These are phyloP conservation scores for Steinernema carpocapsae DNA, from an alignment of 2,888 invertebrate genomes.

Conservation along the genomic window DNA sequence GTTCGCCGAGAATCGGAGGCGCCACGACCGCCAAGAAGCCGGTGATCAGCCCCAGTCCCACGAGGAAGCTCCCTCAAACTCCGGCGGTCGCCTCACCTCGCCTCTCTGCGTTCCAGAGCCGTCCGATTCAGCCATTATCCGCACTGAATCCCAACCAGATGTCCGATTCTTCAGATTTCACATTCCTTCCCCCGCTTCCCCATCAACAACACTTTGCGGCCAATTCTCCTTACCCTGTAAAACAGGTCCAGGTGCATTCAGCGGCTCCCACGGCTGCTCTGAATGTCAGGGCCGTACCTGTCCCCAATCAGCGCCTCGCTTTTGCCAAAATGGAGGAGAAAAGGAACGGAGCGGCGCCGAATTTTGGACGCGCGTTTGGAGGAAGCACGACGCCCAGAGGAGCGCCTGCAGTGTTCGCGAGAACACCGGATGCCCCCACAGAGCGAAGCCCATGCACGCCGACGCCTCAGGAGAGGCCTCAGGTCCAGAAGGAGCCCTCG, in stretches of 20 bases:
- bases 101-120: not conserved
- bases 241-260: conserved; percentile 58
- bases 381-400: not conserved
- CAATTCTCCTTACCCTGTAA: not conserved
- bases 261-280: conserved; percentile 41
- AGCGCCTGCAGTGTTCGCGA: not conserved
- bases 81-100: not conserved
- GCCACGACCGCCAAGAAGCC: not conserved
- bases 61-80: not conserved
- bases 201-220: conserved; percentile 40
- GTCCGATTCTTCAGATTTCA: conserved; percentile 67
- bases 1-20: conserved; percentile 6
- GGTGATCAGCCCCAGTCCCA: conserved; percentile 13
- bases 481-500: conserved; percentile 37
- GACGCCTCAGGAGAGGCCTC: not conserved
- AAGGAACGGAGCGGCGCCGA: conserved; percentile 27
- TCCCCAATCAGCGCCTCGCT: conserved; percentile 64
- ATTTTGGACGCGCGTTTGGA: not conserved
- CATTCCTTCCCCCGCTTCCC: conserved; percentile 64
- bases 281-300: conserved; percentile 63
- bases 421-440: not conserved
- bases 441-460: not conserved
- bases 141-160: conserved; percentile 38
- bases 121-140: not conserved
- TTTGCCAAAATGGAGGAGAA: conserved; percentile 66